A percentile compares a stretch with the other conserved stretches of the same genome.
Conservation (phyloP, 2,888 invertebrate species). For the Hypolimnas misippus region DNA sequence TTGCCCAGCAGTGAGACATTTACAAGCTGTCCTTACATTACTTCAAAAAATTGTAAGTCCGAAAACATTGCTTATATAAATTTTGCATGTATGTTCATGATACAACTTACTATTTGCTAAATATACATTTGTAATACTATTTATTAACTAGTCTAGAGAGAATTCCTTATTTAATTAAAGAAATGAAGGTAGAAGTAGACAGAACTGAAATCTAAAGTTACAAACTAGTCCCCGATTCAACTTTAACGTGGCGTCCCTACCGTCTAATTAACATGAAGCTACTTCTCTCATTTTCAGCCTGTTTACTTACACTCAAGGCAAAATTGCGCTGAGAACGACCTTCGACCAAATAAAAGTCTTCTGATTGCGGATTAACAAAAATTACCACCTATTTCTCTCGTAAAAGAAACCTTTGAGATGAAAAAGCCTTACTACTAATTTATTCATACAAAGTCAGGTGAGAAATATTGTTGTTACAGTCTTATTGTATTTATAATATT, state of each 20-base stretch:
- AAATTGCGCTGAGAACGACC: slow-evolving; percentile 58
- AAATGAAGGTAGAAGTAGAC: background rate
- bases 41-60: too few relatives aligned
- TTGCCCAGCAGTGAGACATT: too few relatives aligned
- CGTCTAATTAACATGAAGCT: slow-evolving; percentile 69
- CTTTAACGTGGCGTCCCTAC: slow-evolving; percentile 19
- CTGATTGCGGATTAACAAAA: slow-evolving; percentile 55
- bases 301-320: slow-evolving; percentile 63
- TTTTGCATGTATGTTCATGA: too few relatives aligned
- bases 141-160: too few relatives aligned
- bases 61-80: too few relatives aligned
- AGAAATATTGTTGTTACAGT: background rate
- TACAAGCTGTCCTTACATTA: too few relatives aligned
- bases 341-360: slow-evolving; percentile 46
- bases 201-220: background rate
- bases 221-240: background rate
- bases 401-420: slow-evolving; percentile 33
- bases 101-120: too few relatives aligned
- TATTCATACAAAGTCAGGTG: slow-evolving; percentile 18
- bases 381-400: slow-evolving; percentile 45
- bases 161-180: background rate
- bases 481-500: slow-evolving; percentile 19
- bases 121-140: too few relatives aligned
- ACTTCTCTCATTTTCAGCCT: slow-evolving; percentile 60
- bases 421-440: slow-evolving; percentile 31